Percentiles rank a stretch among this genome's conserved stretches.
Evolutionary conservation across 2,113 vertebrate genomes (phyloP).

Genomic region (Prochilodus magdalenae): DNA sequence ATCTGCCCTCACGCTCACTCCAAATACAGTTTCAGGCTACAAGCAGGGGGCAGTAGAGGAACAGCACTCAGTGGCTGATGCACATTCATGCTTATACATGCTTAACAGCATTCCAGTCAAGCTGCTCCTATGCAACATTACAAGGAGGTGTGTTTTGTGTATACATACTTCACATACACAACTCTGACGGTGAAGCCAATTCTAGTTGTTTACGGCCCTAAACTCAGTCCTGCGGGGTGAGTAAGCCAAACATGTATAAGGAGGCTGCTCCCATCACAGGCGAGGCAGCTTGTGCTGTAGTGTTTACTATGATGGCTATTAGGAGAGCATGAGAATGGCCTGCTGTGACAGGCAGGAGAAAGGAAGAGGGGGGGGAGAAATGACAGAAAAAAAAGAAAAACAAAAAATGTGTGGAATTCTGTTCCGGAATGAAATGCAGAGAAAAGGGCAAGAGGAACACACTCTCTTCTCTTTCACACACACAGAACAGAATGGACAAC

Average conservation of each 20-base stretch:
- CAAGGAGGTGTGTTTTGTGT: background rate
- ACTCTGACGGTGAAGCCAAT: background rate
- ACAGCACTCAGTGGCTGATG: background rate
- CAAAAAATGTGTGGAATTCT: slow-evolving; percentile 45
- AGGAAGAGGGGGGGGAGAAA: slow-evolving; percentile 1
- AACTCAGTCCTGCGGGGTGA: background rate
- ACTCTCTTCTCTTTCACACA: background rate
- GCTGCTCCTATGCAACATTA: background rate
- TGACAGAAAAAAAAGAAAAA: slow-evolving; percentile 23
- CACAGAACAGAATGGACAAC: background rate
- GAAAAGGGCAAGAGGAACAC: background rate
- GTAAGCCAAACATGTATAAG: background rate
- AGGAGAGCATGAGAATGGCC: background rate
- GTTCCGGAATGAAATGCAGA: slow-evolving; percentile 13
- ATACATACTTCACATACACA: background rate
- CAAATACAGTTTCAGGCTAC: background rate
- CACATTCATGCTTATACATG: slow-evolving; percentile 19
- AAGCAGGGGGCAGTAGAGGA: slow-evolving; percentile 33
- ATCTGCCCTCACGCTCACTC: too few relatives aligned
- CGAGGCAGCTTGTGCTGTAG: background rate
- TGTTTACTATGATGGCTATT: background rate
- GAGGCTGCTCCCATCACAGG: background rate
- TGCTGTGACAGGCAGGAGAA: background rate
- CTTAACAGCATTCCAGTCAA: slow-evolving; percentile 22
- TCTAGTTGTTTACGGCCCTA: background rate